Percentiles rank a stretch among this genome's conserved stretches.
Conservation (phyloP, 92 coral and sea anemone species). For the Zoanthus sociatus region DNA sequence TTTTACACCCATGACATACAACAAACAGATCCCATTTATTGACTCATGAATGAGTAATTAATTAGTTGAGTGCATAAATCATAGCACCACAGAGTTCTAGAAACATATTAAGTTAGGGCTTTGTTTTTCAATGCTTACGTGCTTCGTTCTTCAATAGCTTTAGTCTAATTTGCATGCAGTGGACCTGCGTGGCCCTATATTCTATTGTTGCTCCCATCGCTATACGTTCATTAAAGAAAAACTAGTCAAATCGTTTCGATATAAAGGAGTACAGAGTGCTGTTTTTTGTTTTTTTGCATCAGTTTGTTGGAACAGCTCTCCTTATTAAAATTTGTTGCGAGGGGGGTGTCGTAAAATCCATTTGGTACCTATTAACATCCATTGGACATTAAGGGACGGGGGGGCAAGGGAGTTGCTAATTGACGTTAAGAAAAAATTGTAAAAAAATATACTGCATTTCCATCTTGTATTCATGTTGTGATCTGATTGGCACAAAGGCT, state of each 20-base stretch:
- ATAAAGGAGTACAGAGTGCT: neutral
- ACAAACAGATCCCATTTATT: conserved; percentile 8
- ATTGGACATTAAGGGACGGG: neutral
- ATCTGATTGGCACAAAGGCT: neutral
- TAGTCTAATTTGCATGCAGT: conserved; percentile 1
- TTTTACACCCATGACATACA: conserved; percentile 12
- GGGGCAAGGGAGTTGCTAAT: neutral
- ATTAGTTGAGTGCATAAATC: neutral
- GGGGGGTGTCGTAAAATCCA: neutral
- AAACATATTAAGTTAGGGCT: neutral
- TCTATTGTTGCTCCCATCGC: conserved; percentile 1
- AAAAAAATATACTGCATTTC: neutral
- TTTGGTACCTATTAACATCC: neutral
- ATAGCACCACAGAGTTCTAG: neutral
- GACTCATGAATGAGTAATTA: conserved; percentile 4
- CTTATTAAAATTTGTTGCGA: neutral
- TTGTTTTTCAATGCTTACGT: neutral
- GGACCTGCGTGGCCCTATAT: neutral
- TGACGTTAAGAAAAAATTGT: neutral
- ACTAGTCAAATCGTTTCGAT: neutral
- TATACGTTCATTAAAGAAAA: neutral
- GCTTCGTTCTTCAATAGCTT: conserved; percentile 1
- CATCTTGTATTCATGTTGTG: neutral
- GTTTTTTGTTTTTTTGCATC: neutral
- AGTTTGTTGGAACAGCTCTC: neutral